Evolutionary conservation across 2,113 vertebrate genomes (phyloP).

Genomic region (Serilophus lunatus): DNA sequence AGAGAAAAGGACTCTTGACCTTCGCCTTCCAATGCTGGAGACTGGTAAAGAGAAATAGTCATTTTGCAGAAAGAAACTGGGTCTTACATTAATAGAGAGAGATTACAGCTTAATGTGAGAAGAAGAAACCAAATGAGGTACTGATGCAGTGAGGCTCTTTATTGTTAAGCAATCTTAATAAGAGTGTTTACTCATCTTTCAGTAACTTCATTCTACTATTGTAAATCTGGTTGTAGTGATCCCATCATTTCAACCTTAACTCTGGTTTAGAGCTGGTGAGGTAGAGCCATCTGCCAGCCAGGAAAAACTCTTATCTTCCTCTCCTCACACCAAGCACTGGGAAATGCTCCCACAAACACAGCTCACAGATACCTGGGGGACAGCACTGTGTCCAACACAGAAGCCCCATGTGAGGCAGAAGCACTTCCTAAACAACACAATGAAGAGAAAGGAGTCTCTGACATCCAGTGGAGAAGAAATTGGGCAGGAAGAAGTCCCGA

Average conservation of each 20-base stretch:
- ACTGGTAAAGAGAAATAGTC: not conserved
- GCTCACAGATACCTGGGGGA: not conserved
- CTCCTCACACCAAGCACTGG: not conserved
- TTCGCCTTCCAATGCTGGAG: not conserved
- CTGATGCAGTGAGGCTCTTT: constrained; percentile 20
- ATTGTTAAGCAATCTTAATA: constrained; percentile 15
- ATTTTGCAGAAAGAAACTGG: not conserved
- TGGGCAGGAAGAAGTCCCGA: not conserved
- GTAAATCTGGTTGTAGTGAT: constrained; percentile 31
- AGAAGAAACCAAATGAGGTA: not conserved
- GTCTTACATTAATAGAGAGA: not conserved
- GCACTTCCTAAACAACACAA: fast-evolving
- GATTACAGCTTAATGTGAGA: constrained; percentile 5
- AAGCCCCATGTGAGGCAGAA: not conserved
- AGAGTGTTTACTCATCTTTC: not conserved
- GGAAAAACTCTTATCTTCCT: not conserved
- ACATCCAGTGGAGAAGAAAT: not conserved
- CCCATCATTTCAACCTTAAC: not conserved
- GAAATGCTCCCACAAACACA: not conserved
- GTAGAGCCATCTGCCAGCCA: not conserved
- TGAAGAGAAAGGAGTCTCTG: not conserved
- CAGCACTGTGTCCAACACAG: not conserved
- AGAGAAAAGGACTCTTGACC: not conserved
- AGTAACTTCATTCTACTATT: not conserved
- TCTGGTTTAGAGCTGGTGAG: not conserved